Evolutionary conservation across 2,113 vertebrate genomes (phyloP).

Genomic region (Grus americana): DNA sequence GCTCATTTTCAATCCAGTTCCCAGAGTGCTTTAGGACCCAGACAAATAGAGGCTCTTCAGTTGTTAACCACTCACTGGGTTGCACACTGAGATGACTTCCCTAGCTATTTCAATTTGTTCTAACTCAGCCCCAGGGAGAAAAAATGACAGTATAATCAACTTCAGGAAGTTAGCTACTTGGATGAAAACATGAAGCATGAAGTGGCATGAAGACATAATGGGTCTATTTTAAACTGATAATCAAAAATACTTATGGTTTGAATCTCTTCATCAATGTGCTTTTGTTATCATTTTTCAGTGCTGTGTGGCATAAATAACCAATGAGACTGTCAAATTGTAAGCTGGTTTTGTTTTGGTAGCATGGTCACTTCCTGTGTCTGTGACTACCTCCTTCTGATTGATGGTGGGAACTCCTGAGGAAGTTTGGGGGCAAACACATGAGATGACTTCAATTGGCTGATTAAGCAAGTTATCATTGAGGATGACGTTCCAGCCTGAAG

Average conservation of each 20-base stretch:
- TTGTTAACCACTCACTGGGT: background rate
- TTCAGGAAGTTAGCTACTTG: background rate
- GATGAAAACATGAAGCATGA: background rate
- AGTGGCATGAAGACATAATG: background rate
- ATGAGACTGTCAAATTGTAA: background rate
- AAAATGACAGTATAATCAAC: background rate
- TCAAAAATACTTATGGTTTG: background rate
- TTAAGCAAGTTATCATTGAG: background rate
- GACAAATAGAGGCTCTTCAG: background rate
- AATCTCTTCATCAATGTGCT: background rate
- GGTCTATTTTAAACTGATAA: background rate
- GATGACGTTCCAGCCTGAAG: background rate
- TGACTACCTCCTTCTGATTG: background rate
- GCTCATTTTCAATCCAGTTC: background rate
- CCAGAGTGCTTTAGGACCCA: background rate
- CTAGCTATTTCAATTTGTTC: background rate
- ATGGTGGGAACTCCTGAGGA: background rate
- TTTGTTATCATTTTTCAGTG: background rate
- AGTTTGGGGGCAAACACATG: background rate
- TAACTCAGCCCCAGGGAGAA: background rate
- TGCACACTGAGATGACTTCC: background rate
- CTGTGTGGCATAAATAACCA: background rate
- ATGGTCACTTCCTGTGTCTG: conserved; percentile 26
- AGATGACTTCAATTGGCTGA: background rate
- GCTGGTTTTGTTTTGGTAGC: background rate